These are phyloP conservation scores for Exephanes ischioxanthus DNA, from an alignment of 2,888 invertebrate species.

Conservation along the genomic window DNA sequence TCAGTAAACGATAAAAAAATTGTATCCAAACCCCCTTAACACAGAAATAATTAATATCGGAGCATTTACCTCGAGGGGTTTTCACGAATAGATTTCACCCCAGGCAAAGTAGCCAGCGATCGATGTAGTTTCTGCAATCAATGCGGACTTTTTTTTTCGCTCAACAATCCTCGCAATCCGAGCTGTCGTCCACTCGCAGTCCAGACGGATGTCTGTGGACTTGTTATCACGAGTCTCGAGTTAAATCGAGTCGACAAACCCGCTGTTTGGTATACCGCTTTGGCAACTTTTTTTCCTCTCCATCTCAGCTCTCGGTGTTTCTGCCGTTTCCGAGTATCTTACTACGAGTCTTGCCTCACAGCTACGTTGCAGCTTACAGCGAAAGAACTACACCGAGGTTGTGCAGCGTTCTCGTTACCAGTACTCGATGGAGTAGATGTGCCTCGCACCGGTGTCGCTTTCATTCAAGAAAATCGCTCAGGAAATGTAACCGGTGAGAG, in stretches of 20 bases:
- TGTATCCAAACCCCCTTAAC: too few relatives aligned
- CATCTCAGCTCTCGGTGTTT: neutral
- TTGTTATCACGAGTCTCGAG: slow-evolving; percentile 19
- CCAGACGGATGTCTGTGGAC: slow-evolving; percentile 34
- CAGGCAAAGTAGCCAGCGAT: slow-evolving; percentile 51
- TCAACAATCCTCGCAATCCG: slow-evolving; percentile 47
- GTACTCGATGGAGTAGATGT: slow-evolving; percentile 37
- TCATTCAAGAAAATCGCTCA: slow-evolving; percentile 63
- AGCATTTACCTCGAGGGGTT: neutral
- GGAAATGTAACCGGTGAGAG: slow-evolving; percentile 22
- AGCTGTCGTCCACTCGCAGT: slow-evolving; percentile 10
- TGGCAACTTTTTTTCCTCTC: slow-evolving; percentile 42
- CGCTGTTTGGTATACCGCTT: slow-evolving; percentile 41
- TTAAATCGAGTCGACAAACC: slow-evolving; percentile 8
- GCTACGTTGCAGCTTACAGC: slow-evolving; percentile 8
- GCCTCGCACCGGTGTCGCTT: slow-evolving; percentile 41
- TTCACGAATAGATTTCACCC: slow-evolving; percentile 67
- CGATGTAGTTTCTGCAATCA: slow-evolving; percentile 62
- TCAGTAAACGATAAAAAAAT: too few relatives aligned
- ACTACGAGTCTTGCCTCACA: slow-evolving; percentile 17
- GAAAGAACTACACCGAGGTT: slow-evolving; percentile 24
- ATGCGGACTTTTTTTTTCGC: slow-evolving; percentile 28
- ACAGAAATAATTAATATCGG: too few relatives aligned
- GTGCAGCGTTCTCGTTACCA: slow-evolving; percentile 47
- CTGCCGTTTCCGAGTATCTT: slow-evolving; percentile 26